Base-by-base conservation (phyloP, 37 sponge, comb jelly and placozoan genomes). In the Agelas oroides region DNA sequence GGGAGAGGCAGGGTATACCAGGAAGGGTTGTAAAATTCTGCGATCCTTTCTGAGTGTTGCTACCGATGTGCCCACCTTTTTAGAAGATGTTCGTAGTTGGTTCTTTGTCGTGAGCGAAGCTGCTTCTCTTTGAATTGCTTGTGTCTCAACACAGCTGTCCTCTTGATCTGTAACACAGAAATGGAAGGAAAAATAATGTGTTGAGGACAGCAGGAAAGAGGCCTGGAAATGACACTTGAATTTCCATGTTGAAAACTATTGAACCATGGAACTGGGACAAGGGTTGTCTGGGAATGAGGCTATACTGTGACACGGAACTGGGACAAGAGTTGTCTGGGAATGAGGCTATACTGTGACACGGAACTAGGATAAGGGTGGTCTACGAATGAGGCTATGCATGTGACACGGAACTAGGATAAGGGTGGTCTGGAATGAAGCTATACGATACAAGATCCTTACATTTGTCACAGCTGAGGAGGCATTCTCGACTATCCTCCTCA, bases 81-180 rank as follows among this genome's bases (percentile, higher is more conserved):
- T 17, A 85, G 31, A 2, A 92, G 82, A 19, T 70, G 75, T 18
- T 81, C 60, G 78, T 87, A 92, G 80, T 92, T 92, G 30, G 30
- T 36, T 63, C 93, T 84, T 65, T 92, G 93, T 57, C 93, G 39
- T 20, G 89, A 83, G 28, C 89, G 34, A 21, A 92, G 78, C 59
- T 75, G 40, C 65, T 77, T 79, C 34, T 53, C 24, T 32, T 62
- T 12, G 39, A 65, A 60, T 23, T 88, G 86, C 3, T 31, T 35
- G 39, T 76, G 59, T 52, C 93, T 79, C 25, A 64, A 30, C 18
- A 5, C 46, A 16, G 89, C 86, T 16, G 71, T 81, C 5, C 27
- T 67, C 25, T n/a, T 40, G 8, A 91, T 31, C 87, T 91, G 38
- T 3, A 75, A 27, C 46, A 46, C 46, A 6, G 35, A n/a, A 39